Conservation (phyloP, 2,113 vertebrate species). For the Coptodon rendalli region DNA sequence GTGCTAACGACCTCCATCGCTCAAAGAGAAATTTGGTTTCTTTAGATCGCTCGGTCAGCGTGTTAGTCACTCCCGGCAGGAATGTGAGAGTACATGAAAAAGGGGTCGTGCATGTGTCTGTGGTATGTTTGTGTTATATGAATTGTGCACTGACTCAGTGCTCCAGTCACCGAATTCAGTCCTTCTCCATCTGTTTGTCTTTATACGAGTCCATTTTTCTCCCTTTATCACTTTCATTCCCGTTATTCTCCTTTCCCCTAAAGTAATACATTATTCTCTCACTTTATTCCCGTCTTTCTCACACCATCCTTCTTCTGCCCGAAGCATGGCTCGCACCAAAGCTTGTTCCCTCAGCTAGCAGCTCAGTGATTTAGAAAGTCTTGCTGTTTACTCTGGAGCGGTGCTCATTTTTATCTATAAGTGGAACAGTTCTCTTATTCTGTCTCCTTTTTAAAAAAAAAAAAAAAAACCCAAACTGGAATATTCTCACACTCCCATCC, state of each 20-base stretch:
- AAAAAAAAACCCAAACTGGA: background rate
- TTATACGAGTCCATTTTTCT: slow-evolving; percentile 1
- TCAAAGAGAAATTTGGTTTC: background rate
- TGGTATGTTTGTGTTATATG: background rate
- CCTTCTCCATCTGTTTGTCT: slow-evolving; percentile 11
- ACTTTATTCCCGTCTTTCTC: background rate
- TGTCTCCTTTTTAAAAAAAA: background rate
- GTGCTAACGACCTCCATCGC: background rate
- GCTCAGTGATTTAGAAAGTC: slow-evolving; percentile 3
- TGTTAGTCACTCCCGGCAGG: background rate
- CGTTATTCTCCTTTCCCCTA: background rate
- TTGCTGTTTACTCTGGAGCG: slow-evolving; percentile 25
- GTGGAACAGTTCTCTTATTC: background rate
- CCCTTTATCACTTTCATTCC: background rate
- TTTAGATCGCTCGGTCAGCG: background rate
- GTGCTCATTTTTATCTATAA: background rate
- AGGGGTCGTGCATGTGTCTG: background rate
- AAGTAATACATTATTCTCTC: background rate
- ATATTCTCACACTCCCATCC: background rate
- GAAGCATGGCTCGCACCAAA: background rate
- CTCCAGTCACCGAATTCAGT: background rate
- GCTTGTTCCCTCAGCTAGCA: background rate
- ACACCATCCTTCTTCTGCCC: background rate
- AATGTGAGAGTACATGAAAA: background rate
- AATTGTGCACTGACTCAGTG: background rate